Evolutionary conservation across 2,113 vertebrate genomes (phyloP).

Genomic region (Apistogramma diplotaenia): DNA sequence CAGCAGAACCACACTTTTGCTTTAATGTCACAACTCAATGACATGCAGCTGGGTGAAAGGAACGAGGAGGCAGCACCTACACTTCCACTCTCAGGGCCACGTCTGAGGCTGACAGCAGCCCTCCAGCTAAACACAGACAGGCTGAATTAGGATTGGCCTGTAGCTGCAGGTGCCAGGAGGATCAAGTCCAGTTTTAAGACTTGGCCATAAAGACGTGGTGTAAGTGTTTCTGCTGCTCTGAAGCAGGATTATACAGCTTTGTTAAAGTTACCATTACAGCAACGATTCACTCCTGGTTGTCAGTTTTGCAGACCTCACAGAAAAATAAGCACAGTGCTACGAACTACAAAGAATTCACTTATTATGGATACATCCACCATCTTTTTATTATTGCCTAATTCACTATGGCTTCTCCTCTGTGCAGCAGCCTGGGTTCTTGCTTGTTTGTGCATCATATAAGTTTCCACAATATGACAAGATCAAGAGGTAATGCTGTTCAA

Average conservation of each 20-base stretch:
- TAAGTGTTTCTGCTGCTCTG: neutral
- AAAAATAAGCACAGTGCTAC: neutral
- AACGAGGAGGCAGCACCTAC: neutral
- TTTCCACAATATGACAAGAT: neutral
- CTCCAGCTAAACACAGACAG: slow-evolving; percentile 4
- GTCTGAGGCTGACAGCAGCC: slow-evolving; percentile 13
- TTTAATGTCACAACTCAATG: slow-evolving; percentile 54
- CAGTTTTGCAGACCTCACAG: neutral
- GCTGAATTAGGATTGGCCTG: neutral
- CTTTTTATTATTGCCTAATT: neutral
- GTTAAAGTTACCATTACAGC: neutral
- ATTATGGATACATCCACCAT: neutral
- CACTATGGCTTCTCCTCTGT: neutral
- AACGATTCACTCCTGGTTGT: neutral
- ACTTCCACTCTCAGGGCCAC: neutral
- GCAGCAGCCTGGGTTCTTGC: neutral
- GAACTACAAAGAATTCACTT: neutral
- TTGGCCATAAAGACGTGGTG: neutral
- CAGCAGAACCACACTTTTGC: slow-evolving; percentile 49
- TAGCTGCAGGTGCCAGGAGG: slow-evolving; percentile 5
- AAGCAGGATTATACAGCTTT: neutral
- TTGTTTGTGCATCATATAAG: accelerated
- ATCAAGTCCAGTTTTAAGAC: neutral
- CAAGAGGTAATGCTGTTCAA: neutral
- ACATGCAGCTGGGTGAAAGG: slow-evolving; percentile 22